Evolutionary conservation across 2,113 vertebrate species (phyloP).

Genomic region (Pangasianodon hypophthalmus): DNA sequence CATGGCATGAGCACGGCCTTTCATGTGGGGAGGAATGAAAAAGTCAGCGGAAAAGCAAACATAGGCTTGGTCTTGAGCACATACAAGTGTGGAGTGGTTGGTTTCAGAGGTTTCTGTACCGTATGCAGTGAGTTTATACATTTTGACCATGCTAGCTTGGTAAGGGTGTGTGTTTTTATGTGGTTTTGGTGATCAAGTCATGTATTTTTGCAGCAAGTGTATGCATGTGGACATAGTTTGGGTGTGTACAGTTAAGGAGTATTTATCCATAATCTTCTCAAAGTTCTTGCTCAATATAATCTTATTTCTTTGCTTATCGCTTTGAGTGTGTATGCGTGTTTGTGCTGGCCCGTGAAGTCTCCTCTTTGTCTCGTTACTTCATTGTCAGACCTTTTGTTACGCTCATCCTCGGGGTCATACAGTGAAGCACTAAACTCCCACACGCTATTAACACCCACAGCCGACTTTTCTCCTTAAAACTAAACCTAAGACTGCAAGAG

Average conservation of each 20-base stretch:
- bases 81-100: constrained; percentile 31
- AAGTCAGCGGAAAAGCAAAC: constrained; percentile 50
- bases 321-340: background rate
- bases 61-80: constrained; percentile 10
- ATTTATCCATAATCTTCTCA: background rate
- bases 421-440: too few species aligned
- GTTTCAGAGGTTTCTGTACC: constrained; percentile 1
- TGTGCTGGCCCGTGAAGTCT: background rate
- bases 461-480: background rate
- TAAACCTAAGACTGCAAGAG: background rate
- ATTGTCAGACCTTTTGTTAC: background rate
- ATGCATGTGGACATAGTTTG: constrained; percentile 7
- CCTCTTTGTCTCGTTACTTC: background rate
- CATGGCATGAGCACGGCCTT: constrained; percentile 43
- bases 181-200: constrained; percentile 7
- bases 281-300: background rate
- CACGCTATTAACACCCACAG: background rate
- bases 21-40: constrained; percentile 50
- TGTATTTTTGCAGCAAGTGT: constrained; percentile 11
- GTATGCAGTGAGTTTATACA: background rate
- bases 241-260: background rate
- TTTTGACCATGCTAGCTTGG: constrained; percentile 19
- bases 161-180: constrained; percentile 26
- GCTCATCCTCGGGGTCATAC: background rate
- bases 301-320: too few species aligned